phyloP scores from a whole-genome alignment of 2,797 vertebrate species.

The Micrastur ruficollis region DNA sequence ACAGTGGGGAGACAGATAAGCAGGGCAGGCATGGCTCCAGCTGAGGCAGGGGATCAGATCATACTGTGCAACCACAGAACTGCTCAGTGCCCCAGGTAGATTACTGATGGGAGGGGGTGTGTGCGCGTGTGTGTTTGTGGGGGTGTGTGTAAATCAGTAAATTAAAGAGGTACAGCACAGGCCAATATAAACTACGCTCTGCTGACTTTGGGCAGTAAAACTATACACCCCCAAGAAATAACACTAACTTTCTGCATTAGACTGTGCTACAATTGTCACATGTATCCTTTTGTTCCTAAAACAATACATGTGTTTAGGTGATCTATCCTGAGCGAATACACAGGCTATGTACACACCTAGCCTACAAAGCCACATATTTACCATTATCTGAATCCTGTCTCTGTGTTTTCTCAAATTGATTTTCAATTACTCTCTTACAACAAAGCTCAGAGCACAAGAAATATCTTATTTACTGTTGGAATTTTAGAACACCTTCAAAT shows the following conservation, averaged over 20 bases:
- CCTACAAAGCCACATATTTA: background rate
- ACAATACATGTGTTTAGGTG: accelerated
- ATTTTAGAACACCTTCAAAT: background rate
- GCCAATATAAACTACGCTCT: background rate
- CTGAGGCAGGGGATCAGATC: background rate
- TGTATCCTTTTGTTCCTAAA: background rate
- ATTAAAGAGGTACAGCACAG: background rate
- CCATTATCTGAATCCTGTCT: background rate
- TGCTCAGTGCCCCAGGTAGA: background rate
- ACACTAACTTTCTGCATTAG: background rate
- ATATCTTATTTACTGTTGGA: background rate
- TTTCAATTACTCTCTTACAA: background rate
- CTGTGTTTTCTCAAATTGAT: background rate
- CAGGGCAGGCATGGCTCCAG: background rate
- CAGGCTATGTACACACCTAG: background rate
- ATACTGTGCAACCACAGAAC: background rate
- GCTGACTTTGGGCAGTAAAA: background rate
- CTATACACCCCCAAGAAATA: background rate
- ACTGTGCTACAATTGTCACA: accelerated
- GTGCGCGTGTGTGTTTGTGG: too few relatives aligned
- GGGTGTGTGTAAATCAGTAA: background rate
- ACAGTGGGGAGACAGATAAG: background rate
- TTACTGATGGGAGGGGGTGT: accelerated
- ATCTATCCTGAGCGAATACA: background rate
- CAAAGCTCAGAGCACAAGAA: background rate